A percentile compares a stretch with the other conserved stretches of the same genome.
Evolutionary conservation across 2,888 invertebrate species (phyloP).

Genomic region (Platyscelio sp.): DNA sequence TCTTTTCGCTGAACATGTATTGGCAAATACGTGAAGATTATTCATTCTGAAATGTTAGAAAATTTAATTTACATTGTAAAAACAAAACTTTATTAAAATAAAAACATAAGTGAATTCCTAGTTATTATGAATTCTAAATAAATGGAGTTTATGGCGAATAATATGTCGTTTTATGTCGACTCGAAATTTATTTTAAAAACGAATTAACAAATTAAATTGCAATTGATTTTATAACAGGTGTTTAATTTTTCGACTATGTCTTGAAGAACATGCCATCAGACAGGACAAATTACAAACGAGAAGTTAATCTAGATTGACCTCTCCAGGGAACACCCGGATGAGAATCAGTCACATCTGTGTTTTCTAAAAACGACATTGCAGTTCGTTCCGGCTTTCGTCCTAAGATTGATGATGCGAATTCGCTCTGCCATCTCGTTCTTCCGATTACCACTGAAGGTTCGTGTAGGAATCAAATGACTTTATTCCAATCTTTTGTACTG

Average conservation of each 20-base stretch:
- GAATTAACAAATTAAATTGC: no score
- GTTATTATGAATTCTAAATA: no score
- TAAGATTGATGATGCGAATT: constrained; percentile 83
- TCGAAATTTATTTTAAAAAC: no score
- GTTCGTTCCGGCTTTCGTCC: constrained; percentile 78
- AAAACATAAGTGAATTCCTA: no score
- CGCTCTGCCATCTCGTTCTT: constrained; percentile 63
- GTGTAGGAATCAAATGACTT: constrained; percentile 40
- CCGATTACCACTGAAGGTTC: constrained; percentile 12
- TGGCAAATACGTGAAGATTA: constrained; percentile 42
- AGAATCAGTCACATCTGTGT: constrained; percentile 85
- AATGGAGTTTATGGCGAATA: no score
- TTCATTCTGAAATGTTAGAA: neutral
- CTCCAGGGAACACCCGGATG: constrained; percentile 82
- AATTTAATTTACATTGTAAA: no score
- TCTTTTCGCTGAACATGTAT: constrained; percentile 40
- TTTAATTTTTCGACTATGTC: constrained; percentile 48
- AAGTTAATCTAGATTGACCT: constrained; percentile 82
- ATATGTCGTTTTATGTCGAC: no score
- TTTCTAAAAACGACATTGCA: constrained; percentile 79
- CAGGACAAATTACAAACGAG: constrained; percentile 80
- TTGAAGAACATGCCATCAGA: constrained; percentile 47
- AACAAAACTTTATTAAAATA: no score
- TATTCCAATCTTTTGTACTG: no score
- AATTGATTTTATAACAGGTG: constrained; percentile 49